Percentiles rank a stretch among this genome's conserved stretches.
phyloP scores from a whole-genome alignment of 2,797 vertebrate species.

The Tamandua tetradactyla region DNA sequence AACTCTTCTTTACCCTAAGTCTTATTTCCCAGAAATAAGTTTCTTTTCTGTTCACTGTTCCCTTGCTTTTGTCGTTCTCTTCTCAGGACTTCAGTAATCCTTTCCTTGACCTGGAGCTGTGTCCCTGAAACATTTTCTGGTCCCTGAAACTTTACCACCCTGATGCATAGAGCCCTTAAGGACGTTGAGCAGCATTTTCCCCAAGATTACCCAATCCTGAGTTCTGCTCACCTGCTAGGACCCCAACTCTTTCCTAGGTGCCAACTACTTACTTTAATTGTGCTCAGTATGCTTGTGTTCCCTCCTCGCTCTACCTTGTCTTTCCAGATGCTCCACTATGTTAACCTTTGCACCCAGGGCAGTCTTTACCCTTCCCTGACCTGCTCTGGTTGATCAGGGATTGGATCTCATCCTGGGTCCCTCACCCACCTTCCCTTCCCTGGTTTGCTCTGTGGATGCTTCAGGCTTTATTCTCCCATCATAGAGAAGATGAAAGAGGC shows the following conservation, averaged over 20 bases:
- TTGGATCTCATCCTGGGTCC: neutral
- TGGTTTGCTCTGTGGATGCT: neutral
- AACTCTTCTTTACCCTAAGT: neutral
- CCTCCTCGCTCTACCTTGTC: neutral
- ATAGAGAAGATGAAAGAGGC: neutral
- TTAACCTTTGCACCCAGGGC: neutral
- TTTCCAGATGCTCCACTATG: neutral
- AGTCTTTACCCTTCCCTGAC: neutral
- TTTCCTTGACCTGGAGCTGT: neutral
- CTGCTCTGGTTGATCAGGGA: neutral
- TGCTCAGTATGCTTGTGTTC: rapidly evolving
- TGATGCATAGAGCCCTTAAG: neutral
- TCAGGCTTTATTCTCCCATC: neutral
- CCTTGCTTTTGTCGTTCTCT: neutral
- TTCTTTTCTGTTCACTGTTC: neutral
- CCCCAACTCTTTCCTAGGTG: neutral
- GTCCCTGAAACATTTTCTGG: neutral
- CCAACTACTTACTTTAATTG: neutral
- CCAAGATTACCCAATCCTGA: neutral
- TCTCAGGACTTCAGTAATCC: neutral
- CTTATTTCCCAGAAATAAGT: neutral
- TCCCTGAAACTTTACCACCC: neutral
- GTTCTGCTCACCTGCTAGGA: neutral
- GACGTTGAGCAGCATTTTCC: neutral
- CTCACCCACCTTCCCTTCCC: neutral